A percentile compares a stretch with the other conserved stretches of the same genome.
Evolutionary conservation across 2,888 invertebrate species (phyloP).

Genomic region (Cerceris ruficornis): DNA sequence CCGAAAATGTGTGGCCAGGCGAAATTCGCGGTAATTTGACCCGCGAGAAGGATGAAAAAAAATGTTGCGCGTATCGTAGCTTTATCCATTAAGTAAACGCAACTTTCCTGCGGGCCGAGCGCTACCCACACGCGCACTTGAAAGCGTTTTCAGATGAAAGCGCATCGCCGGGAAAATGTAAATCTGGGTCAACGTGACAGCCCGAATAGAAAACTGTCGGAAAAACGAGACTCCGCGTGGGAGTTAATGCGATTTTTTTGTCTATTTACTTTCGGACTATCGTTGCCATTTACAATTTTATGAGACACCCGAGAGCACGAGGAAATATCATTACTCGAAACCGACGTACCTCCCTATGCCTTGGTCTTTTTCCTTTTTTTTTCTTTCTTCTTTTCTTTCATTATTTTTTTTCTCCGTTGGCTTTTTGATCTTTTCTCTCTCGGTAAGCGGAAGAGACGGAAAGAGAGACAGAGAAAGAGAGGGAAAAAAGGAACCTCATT

Average conservation of each 20-base stretch:
- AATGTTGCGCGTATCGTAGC: conserved; percentile 14
- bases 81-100: conserved; percentile 50
- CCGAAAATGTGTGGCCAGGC: too few species aligned
- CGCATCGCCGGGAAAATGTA: conserved; percentile 35
- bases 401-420: too few species aligned
- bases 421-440: too few species aligned
- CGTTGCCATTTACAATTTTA: neutral
- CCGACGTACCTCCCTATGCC: neutral
- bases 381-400: neutral
- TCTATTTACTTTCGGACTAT: neutral
- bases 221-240: conserved; percentile 23
- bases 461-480: too few species aligned
- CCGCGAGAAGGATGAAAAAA: conserved; percentile 3
- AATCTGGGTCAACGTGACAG: conserved; percentile 51
- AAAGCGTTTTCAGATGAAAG: conserved; percentile 35
- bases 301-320: neutral
- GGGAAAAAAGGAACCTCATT: too few species aligned
- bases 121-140: conserved; percentile 6
- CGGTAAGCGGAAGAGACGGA: too few species aligned
- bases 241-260: conserved; percentile 28
- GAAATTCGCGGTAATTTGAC: conserved; percentile 11
- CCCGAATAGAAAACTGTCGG: conserved; percentile 38
- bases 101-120: conserved; percentile 24
- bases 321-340: neutral
- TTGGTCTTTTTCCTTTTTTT: neutral